Evolutionary conservation across 2,888 invertebrate species (phyloP), one percentile per base, ranked within the genome.

Genomic region (Stenichneumon culpator): DNA sequence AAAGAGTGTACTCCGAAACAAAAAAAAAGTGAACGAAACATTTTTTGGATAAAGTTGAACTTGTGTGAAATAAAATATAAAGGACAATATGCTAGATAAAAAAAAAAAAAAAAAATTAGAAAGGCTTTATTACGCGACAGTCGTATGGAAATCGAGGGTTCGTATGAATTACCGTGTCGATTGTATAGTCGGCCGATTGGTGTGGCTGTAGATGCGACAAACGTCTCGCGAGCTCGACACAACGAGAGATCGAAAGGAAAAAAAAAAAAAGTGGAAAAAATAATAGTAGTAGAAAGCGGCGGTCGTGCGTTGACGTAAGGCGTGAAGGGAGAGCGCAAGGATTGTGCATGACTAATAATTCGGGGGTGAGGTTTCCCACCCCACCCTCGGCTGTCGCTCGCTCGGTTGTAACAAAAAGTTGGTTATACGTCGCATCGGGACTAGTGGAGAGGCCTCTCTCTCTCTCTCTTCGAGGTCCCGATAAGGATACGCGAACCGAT

Each of bases 311-410:
- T 80, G 75, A 77, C 52, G 44, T 70, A 52, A 75, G 60, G 44
- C 63, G 68, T 67, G 74, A 67, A 77, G 39, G 54, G 52, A 63
- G 75, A 74, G 82, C 32, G 68, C 39, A 67, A 85, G 83, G 63
- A 79, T 86, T 78, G 86, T 88, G 90, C 89, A 90, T 93, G 93
- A 93, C 93, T 93, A 93, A 93, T 93, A 92, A 90, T 90, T 87
- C 87, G 90, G 88, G 93, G 92, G 92, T 91, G 92, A 92, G 92
- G 90, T 89, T 84, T 69, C 36, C 32, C 79, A 91, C 91, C 91
- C 92, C 91, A 91, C 92, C 91, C 92, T 90, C 89, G 39, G 32
- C 22, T 65, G 52, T 39, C 82, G 69, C 73, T 73, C 79, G 86
- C 19, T 19, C 52, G 87, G 19, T 63, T 63, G 69, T 74, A 79